Percentiles rank a stretch among this genome's conserved stretches.
Conservation (phyloP, 92 coral and sea anemone genomes). For the Porites lobata region DNA sequence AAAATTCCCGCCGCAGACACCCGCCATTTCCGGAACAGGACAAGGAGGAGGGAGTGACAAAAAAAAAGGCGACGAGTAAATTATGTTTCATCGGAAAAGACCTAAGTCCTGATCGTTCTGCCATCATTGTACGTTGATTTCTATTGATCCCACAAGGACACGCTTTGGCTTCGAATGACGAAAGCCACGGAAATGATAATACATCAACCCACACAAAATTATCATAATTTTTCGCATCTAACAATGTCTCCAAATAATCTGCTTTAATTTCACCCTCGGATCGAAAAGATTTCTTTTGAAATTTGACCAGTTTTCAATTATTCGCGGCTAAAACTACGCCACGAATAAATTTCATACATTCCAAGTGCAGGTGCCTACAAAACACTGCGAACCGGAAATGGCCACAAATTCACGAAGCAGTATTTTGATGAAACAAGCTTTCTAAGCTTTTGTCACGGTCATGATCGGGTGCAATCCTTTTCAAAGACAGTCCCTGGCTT, state of each 20-base stretch:
- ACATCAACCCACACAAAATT: constrained; percentile 29
- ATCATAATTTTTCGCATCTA: constrained; percentile 5
- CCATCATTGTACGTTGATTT: not conserved
- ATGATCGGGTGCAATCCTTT: not conserved
- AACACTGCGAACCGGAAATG: constrained; percentile 52
- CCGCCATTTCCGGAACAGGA: constrained; percentile 50
- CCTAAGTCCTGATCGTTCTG: not conserved
- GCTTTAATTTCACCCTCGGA: not conserved
- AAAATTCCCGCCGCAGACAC: constrained; percentile 51
- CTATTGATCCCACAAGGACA: constrained; percentile 23
- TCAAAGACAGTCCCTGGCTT: not conserved
- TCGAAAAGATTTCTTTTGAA: not conserved
- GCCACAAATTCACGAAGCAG: constrained; percentile 8
- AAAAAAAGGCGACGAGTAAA: not conserved
- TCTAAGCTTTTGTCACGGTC: constrained; percentile 20
- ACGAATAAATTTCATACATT: constrained; percentile 39
- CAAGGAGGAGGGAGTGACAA: constrained; percentile 9
- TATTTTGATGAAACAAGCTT: constrained; percentile 33
- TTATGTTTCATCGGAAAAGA: not conserved
- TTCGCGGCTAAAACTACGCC: constrained; percentile 17
- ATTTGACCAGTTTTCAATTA: not conserved
- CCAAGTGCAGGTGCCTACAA: constrained; percentile 56
- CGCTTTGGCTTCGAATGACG: constrained; percentile 26
- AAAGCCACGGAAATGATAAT: constrained; percentile 5
- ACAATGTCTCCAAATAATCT: not conserved